Conservation (phyloP, 2,113 vertebrate species). For the Dolichotis patagonum region DNA sequence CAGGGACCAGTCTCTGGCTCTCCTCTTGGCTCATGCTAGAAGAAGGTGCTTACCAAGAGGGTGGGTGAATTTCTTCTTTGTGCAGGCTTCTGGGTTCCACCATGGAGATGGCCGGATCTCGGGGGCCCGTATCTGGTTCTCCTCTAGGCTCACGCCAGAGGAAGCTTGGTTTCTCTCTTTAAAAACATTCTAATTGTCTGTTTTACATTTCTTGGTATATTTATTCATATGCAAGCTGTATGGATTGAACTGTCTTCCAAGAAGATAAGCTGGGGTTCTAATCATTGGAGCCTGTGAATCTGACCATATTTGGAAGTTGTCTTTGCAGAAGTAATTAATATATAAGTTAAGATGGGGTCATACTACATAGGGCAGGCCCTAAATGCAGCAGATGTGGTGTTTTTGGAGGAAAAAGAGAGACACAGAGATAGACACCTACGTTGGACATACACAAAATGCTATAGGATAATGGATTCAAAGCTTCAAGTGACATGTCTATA, state of each 20-base stretch:
- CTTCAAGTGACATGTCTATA: no score
- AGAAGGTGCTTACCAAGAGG: no score
- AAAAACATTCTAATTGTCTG: not conserved
- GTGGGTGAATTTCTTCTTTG: no score
- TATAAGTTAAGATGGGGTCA: not conserved
- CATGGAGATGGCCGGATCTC: no score
- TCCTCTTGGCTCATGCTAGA: no score
- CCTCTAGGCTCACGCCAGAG: no score
- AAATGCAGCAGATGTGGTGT: not conserved
- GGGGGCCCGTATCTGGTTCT: no score
- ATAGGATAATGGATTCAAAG: fast-evolving
- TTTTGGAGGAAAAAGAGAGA: not conserved
- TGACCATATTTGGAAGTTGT: not conserved
- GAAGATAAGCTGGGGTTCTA: not conserved
- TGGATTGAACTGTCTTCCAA: not conserved
- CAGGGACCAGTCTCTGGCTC: no score
- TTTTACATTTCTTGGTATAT: not conserved
- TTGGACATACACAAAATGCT: not conserved
- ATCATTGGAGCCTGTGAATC: not conserved
- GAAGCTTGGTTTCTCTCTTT: not conserved
- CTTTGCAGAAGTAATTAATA: not conserved
- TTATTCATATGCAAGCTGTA: not conserved
- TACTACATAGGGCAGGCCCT: not conserved
- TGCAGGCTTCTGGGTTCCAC: no score
- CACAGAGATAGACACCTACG: not conserved